Percentiles rank a stretch among this genome's conserved stretches.
These are phyloP conservation scores for Meteorus cinctellus DNA, from an alignment of 2,888 invertebrate genomes.

Conservation along the genomic window DNA sequence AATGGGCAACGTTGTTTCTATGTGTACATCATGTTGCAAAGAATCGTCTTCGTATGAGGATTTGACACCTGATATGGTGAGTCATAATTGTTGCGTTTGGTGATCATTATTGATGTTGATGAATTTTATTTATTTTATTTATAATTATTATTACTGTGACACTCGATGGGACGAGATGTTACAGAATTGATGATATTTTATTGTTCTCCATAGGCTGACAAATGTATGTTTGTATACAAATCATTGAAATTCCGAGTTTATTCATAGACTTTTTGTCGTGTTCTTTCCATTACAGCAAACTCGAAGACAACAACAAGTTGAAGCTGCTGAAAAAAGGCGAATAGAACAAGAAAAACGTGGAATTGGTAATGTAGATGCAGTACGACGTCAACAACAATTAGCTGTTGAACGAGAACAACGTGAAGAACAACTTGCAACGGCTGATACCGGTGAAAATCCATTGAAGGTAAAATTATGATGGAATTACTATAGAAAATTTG, in stretches of 20 bases:
- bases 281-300: slow-evolving; percentile 75
- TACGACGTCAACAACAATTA: slow-evolving; percentile 78
- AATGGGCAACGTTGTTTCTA: slow-evolving; percentile 63
- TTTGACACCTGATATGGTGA: slow-evolving; percentile 77
- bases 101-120: slow-evolving; percentile 12
- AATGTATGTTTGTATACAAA: neutral
- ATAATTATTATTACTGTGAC: neutral
- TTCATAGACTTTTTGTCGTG: neutral
- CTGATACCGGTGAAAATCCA: slow-evolving; percentile 49
- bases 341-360: slow-evolving; percentile 78
- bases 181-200: too few relatives aligned
- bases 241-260: too few relatives aligned
- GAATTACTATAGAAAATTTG: neutral
- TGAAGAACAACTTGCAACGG: slow-evolving; percentile 74
- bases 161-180: too few relatives aligned
- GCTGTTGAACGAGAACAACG: slow-evolving; percentile 76
- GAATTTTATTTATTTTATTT: neutral
- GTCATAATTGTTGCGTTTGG: slow-evolving; percentile 52
- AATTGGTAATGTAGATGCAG: slow-evolving; percentile 78
- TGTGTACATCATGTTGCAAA: slow-evolving; percentile 76
- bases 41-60: slow-evolving; percentile 76
- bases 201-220: neutral
- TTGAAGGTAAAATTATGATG: slow-evolving; percentile 57
- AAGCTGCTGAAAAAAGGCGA: slow-evolving; percentile 81
- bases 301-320: slow-evolving; percentile 79